Conservation (phyloP, 2,888 invertebrate species). For the Agrotis puta region DNA sequence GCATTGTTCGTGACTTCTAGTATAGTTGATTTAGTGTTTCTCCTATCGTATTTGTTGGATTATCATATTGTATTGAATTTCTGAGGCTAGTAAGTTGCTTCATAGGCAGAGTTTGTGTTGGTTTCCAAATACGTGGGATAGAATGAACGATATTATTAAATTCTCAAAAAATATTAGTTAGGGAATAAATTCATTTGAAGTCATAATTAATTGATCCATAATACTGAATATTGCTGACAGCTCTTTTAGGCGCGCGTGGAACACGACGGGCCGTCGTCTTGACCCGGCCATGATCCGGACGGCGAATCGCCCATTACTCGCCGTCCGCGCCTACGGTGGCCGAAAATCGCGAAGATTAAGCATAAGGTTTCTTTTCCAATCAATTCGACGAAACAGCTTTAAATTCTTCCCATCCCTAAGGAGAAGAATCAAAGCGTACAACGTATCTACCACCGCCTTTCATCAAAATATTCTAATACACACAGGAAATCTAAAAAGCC, state of each 20-base stretch:
- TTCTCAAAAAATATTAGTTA: too few relatives aligned
- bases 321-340: too few relatives aligned
- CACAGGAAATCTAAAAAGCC: constrained; percentile 53
- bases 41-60: background rate
- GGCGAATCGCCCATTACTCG: too few relatives aligned
- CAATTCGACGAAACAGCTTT: constrained; percentile 12
- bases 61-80: constrained; percentile 12
- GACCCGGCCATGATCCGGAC: too few relatives aligned
- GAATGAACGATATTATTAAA: background rate
- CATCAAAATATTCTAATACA: constrained; percentile 54
- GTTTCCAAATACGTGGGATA: background rate
- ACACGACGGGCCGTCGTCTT: too few relatives aligned
- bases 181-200: too few relatives aligned
- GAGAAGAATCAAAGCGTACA: constrained; percentile 35
- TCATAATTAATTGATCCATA: too few relatives aligned
- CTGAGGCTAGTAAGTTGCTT: background rate
- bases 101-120: background rate
- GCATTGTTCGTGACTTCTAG: constrained; percentile 19
- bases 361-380: constrained; percentile 7
- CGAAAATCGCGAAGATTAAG: too few relatives aligned
- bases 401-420: constrained; percentile 13
- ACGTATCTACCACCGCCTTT: constrained; percentile 21
- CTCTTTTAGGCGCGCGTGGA: too few relatives aligned
- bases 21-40: constrained; percentile 4
- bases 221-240: too few relatives aligned